A percentile compares a stretch with the other conserved stretches of the same genome.
Conservation (phyloP, 2,888 invertebrate genomes). For the Volucella inflata region DNA sequence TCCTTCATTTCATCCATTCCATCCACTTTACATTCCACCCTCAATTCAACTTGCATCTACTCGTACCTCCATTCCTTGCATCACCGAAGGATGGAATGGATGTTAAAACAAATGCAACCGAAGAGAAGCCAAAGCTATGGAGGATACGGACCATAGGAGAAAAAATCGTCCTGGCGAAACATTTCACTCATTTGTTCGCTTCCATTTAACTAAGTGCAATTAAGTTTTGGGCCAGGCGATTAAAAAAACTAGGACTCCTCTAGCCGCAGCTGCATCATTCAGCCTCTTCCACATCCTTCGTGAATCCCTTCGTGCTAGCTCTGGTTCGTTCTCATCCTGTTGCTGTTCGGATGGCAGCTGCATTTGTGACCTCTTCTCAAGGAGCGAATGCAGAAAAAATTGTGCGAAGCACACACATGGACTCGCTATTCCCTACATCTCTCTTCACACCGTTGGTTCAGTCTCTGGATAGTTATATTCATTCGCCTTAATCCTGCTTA, state of each 20-base stretch:
- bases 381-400: constrained; percentile 7
- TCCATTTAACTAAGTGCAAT: constrained; percentile 75
- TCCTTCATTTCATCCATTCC: constrained; percentile 9
- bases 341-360: constrained; percentile 11
- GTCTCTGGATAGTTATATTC: constrained; percentile 58
- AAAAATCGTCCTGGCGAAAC: constrained; percentile 46
- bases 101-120: constrained; percentile 12
- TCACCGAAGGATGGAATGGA: neutral
- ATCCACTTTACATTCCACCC: constrained; percentile 52
- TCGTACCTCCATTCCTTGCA: constrained; percentile 12
- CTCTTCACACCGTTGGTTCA: neutral
- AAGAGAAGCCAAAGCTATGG: neutral
- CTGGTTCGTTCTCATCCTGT: neutral
- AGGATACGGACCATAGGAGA: constrained; percentile 10
- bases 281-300: neutral
- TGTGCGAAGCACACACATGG: constrained; percentile 59
- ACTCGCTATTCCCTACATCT: constrained; percentile 7
- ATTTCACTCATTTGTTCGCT: constrained; percentile 73
- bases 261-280: constrained; percentile 9
- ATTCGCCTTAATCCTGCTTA: constrained; percentile 67
- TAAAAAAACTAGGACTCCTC: constrained; percentile 24
- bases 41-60: constrained; percentile 55
- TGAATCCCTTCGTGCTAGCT: no score
- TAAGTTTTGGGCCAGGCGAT: constrained; percentile 66
- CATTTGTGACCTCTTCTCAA: constrained; percentile 31